Conservation (phyloP, 2,888 invertebrate species). For the Archaeoteleia sp. region DNA sequence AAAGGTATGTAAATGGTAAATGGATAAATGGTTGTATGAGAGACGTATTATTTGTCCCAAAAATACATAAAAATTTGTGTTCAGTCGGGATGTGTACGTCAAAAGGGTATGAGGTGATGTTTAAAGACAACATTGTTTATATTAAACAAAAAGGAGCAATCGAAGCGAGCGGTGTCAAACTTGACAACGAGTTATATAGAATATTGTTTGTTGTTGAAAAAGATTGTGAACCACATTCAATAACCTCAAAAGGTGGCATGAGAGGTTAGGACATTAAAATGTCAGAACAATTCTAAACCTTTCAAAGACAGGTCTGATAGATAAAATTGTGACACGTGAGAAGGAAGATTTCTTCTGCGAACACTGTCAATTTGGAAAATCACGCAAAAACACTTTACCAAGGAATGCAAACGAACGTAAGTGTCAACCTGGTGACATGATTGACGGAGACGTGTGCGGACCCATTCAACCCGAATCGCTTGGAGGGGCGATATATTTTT, state of each 20-base stretch:
- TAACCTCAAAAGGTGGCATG: conserved; percentile 15
- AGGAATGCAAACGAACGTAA: background rate
- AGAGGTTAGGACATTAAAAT: conserved; percentile 18
- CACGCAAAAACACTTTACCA: conserved; percentile 9
- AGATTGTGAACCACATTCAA: conserved; percentile 3
- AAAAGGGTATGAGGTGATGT: conserved; percentile 38
- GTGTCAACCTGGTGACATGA: conserved; percentile 1
- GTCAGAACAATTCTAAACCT: conserved; percentile 1
- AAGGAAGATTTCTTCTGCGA: conserved; percentile 12
- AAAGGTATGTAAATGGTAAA: conserved; percentile 38
- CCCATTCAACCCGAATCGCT: too few species aligned
- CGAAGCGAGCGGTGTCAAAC: conserved; percentile 1
- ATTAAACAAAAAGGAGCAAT: too few species aligned
- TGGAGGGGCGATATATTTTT: background rate
- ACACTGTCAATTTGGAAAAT: conserved; percentile 9
- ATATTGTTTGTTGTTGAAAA: conserved; percentile 6
- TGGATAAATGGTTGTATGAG: conserved; percentile 41
- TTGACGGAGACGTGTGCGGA: too few species aligned
- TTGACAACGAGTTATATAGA: conserved; percentile 5
- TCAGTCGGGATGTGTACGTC: conserved; percentile 49
- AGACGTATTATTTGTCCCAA: conserved; percentile 55
- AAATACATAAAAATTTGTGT: conserved; percentile 54
- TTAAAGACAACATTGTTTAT: too few species aligned
- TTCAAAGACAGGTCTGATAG: background rate
- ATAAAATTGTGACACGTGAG: conserved; percentile 2